Evolutionary conservation across 2,888 invertebrate species (phyloP).

Genomic region (Calameuta idolon): DNA sequence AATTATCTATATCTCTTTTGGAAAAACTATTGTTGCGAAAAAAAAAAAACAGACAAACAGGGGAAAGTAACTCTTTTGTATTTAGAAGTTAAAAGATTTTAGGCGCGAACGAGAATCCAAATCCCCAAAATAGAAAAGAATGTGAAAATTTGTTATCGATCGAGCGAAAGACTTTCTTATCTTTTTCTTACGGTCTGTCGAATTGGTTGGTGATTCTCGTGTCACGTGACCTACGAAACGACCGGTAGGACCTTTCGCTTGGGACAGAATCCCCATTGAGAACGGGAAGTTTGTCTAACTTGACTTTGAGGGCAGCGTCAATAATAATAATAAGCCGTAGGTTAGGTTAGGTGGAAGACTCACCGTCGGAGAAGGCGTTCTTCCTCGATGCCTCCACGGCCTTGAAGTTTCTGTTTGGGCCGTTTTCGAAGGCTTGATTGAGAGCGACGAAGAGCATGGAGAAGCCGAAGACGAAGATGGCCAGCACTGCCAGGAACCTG

Average conservation of each 20-base stretch:
- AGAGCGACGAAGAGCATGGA: constrained; percentile 96
- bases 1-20: neutral
- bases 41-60: neutral
- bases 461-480: constrained; percentile 98
- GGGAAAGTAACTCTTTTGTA: neutral
- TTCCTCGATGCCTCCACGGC: constrained; percentile 68
- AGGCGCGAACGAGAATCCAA: neutral
- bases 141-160: neutral
- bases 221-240: neutral
- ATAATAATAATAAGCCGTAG: neutral
- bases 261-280: neutral
- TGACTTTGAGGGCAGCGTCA: neutral
- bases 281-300: neutral
- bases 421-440: constrained; percentile 91
- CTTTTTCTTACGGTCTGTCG: neutral
- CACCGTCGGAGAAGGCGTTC: constrained; percentile 81
- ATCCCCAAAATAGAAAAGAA: neutral
- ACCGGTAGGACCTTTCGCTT: neutral
- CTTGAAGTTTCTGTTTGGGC: constrained; percentile 67
- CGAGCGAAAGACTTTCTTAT: neutral
- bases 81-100: neutral
- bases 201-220: neutral
- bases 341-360: constrained; percentile 54
- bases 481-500: constrained; percentile 96
- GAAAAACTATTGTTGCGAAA: neutral